phyloP scores from a whole-genome alignment of 92 coral and sea anemone genomes.

The Chrysogorgia sp. region DNA sequence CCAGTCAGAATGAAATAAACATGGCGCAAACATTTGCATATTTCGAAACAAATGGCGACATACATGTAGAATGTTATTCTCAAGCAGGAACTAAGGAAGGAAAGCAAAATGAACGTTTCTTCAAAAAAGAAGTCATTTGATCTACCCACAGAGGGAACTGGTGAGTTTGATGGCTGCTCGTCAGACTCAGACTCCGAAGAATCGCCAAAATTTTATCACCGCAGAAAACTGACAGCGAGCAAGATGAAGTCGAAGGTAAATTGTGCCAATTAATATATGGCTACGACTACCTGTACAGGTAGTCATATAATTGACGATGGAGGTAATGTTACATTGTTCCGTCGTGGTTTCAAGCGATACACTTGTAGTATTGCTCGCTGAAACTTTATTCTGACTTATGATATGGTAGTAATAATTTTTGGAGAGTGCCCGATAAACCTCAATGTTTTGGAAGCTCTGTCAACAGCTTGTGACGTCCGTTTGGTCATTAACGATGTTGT shows the following conservation, averaged over 20 bases:
- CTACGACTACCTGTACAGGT: too few species aligned
- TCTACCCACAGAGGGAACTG: slow-evolving; percentile 29
- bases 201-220: slow-evolving; percentile 75
- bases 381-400: not conserved
- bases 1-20: slow-evolving; percentile 41
- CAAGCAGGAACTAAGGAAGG: slow-evolving; percentile 47
- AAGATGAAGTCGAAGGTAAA: slow-evolving; percentile 85
- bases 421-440: not conserved
- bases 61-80: slow-evolving; percentile 14
- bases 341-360: not conserved
- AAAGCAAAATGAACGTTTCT: slow-evolving; percentile 36
- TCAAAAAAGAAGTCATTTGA: slow-evolving; percentile 44
- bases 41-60: slow-evolving; percentile 47
- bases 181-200: slow-evolving; percentile 56
- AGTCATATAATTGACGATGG: too few species aligned
- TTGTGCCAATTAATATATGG: not conserved
- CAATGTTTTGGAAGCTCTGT: not conserved
- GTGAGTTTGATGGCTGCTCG: slow-evolving; percentile 7
- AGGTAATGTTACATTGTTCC: too few species aligned
- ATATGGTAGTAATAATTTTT: not conserved
- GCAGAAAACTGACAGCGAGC: slow-evolving; percentile 85
- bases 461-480: not conserved
- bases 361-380: not conserved
- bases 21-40: slow-evolving; percentile 55
- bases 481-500: not conserved